Evolutionary conservation across 2,113 vertebrate species (phyloP), one percentile per base, ranked within the genome.

Genomic region (Eidolon helvum): DNA sequence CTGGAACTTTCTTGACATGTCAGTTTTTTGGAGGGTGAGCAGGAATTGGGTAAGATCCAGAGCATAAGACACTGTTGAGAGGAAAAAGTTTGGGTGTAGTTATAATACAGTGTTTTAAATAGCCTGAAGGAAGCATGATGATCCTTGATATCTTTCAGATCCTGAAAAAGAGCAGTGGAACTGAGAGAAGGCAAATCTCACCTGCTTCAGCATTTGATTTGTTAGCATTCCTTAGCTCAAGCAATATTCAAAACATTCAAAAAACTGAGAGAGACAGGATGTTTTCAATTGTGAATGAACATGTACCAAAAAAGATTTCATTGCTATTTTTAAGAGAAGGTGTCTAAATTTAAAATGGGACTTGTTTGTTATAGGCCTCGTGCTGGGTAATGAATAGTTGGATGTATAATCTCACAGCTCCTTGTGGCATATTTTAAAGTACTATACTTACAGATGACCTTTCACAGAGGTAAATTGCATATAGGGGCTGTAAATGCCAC

Each of bases 391-490:
- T 86, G 55, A 85, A 86, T 75, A 45, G 71, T 77, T 97, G 38
- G 50, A 55, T 48, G 75, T 2, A 11, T 30, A 35, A 92, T 92
- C 63, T 53, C 69, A 53, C 28, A 91, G 55, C 26, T 92, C 35
- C 55, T 63, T 78, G 24, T 78, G 40, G 71, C 45, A 74, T 87
- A 71, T 77, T 96, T 94, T 94, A 84, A 97, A 97, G 71, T 91
- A 77, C 45, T 85, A 2, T 94, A 82, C 89, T 95, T 97, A 43
- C 14, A 86, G 90, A 68, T 91, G 93, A 97, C 91, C 94, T 97
- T 97, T 97, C 78, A 86, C 48, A 86, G 91, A 96, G 43, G 91
- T 82, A 97, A 96, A 96, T 59, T 95, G 61, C 80, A 83, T 89
- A 91, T 95, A 89, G 88, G 45, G 26, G 28, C 28, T 53, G 10